A percentile compares a stretch with the other conserved stretches of the same genome.
These are phyloP conservation scores for Fringilla coelebs DNA, from an alignment of 2,797 vertebrate species.

Conservation along the genomic window DNA sequence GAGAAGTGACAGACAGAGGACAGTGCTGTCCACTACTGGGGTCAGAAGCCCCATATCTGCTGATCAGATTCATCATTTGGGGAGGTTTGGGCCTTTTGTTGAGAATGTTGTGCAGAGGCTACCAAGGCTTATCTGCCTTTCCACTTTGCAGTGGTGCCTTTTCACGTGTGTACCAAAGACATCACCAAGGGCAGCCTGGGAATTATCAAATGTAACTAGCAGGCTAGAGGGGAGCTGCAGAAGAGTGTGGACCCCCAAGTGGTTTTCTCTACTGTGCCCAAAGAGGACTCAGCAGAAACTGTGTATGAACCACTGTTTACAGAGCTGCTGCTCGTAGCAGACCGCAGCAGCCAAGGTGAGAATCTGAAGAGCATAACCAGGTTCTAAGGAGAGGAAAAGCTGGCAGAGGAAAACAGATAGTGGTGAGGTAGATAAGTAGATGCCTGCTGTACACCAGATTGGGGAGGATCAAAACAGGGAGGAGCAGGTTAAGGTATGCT, in stretches of 20 bases:
- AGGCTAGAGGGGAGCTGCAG: not conserved
- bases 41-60: not conserved
- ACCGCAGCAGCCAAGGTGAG: accelerated
- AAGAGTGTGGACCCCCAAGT: not conserved
- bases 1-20: not conserved
- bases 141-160: not conserved
- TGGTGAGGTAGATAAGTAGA: not conserved
- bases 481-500: not conserved
- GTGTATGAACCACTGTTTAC: not conserved
- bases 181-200: not conserved
- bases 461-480: not conserved
- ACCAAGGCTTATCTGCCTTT: not conserved
- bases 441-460: not conserved
- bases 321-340: not conserved
- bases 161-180: not conserved
- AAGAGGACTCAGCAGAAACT: not conserved
- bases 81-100: accelerated
- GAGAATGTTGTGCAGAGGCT: not conserved
- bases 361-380: not conserved
- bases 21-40: not conserved
- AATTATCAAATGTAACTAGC: not conserved
- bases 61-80: not conserved
- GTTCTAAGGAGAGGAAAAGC: not conserved
- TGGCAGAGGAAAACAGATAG: not conserved
- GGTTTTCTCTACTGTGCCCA: not conserved